These are phyloP conservation scores for Cantharis flavilabris DNA, from an alignment of 2,888 invertebrate genomes.

Conservation along the genomic window DNA sequence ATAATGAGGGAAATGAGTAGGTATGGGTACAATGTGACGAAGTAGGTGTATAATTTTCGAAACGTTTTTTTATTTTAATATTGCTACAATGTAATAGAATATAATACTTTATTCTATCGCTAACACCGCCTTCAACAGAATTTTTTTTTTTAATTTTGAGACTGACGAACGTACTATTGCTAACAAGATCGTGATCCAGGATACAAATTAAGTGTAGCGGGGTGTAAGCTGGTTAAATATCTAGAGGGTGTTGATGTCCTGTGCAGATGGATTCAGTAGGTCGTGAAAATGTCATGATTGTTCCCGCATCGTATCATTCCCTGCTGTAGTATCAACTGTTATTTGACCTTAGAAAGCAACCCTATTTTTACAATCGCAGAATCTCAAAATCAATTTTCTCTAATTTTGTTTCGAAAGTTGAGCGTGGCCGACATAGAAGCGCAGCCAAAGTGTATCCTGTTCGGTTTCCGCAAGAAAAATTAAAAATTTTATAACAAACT, in stretches of 20 bases:
- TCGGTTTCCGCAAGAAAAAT: background rate
- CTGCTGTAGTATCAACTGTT: conserved; percentile 25
- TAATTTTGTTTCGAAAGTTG: background rate
- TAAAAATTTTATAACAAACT: background rate
- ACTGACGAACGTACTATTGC: background rate
- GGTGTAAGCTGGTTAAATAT: conserved; percentile 24
- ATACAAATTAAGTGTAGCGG: conserved; percentile 26
- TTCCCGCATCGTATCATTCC: conserved; percentile 34
- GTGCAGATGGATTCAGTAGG: conserved; percentile 37
- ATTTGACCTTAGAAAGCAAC: conserved; percentile 12
- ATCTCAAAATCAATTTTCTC: background rate
- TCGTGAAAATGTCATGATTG: conserved; percentile 41
- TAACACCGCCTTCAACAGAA: too few species aligned
- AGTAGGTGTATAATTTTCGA: background rate
- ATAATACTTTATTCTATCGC: too few species aligned
- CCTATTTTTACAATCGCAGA: background rate
- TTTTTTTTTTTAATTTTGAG: background rate
- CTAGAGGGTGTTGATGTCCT: conserved; percentile 39
- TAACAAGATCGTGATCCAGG: conserved; percentile 1
- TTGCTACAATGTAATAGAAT: background rate
- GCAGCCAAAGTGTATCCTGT: background rate
- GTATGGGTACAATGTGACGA: background rate
- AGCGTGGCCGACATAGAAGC: background rate
- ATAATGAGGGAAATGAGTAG: background rate
- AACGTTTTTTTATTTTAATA: background rate